Evolutionary conservation across 1,140 invertebrate genomes (phyloP), one percentile per base, ranked within the genome.

Genomic region (Drosophila baimaii): DNA sequence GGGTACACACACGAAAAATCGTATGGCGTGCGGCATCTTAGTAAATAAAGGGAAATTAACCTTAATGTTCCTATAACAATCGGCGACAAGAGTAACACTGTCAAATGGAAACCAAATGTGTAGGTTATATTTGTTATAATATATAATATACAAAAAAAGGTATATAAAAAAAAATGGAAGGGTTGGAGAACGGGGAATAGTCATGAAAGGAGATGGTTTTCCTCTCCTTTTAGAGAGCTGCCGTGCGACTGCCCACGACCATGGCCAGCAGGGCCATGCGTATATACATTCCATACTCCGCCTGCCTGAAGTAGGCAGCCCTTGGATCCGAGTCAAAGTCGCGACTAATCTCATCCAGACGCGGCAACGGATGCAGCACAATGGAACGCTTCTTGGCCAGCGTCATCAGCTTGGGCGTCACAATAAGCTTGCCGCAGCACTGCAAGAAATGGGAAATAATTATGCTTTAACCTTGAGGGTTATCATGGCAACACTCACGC

Each of bases 271-370:
- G 92, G 3, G 99, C 98, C 99, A 99, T 99, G 37, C 99, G 94
- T 5, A 99, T 97, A 90, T 98, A 99, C 95, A 99, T 97, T 47
- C 99, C 99, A 85, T 98, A 97, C 92, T 99, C 97, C 3, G 98
- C 98, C 93, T 99, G 99, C 21, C 99, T 94, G 94, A 99, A 99
- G 92, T 99, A 99, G 1, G 98, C 99, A 2, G 99, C 98, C 51
- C 99, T 93, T 0, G 98, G 98, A 93, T 99, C 99, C 0, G 95
- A 95, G 92, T 99, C 99, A 77, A 99, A 97, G 74, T 98, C 97
- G 1, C 96, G 94, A 74, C 96, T 97, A 65, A 99, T 99, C 93
- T 99, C 99, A 90, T 96, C 95, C 0, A 98, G 95, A 57, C 99
- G 94, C 0, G 99, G 99, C 39, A 99, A 92, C 0, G 99, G 99